Conservation (phyloP, 2,888 invertebrate genomes). For the Eristalinus aeneus region DNA sequence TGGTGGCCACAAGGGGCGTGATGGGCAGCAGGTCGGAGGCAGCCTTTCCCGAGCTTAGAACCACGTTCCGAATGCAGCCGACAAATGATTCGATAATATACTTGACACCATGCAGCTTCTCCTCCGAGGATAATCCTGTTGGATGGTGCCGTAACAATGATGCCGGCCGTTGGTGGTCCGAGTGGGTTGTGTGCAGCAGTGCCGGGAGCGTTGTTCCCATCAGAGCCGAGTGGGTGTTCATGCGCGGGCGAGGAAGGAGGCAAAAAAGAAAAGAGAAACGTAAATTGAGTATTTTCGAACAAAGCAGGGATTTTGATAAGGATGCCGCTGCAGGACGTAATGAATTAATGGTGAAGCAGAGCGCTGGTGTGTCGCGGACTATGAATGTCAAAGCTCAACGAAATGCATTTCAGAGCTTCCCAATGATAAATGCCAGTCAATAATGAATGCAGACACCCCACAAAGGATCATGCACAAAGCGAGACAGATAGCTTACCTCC, state of each 20-base stretch:
- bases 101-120: slow-evolving; percentile 93
- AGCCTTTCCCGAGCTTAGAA: slow-evolving; percentile 91
- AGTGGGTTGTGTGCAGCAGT: slow-evolving; percentile 41
- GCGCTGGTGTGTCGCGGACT: not conserved
- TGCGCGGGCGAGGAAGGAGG: not conserved
- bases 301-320: slow-evolving; percentile 49
- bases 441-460: not conserved
- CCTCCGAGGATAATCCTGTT: slow-evolving; percentile 90
- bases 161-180: slow-evolving; percentile 16
- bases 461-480: not conserved
- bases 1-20: slow-evolving; percentile 91
- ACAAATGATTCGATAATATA: slow-evolving; percentile 96
- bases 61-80: slow-evolving; percentile 94
- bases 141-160: slow-evolving; percentile 21
- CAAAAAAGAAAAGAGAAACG: slow-evolving; percentile 19
- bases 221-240: not conserved
- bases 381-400: too few relatives aligned
- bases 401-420: not conserved
- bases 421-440: not conserved
- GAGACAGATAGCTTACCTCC: slow-evolving; percentile 85
- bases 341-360: slow-evolving; percentile 37
- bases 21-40: slow-evolving; percentile 91
- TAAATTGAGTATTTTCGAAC: slow-evolving; percentile 49
- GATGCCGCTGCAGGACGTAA: slow-evolving; percentile 33
- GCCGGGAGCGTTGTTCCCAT: slow-evolving; percentile 1